A percentile compares a stretch with the other conserved stretches of the same genome.
Conservation (phyloP, 2,888 invertebrate genomes). For the Chesias legatella region DNA sequence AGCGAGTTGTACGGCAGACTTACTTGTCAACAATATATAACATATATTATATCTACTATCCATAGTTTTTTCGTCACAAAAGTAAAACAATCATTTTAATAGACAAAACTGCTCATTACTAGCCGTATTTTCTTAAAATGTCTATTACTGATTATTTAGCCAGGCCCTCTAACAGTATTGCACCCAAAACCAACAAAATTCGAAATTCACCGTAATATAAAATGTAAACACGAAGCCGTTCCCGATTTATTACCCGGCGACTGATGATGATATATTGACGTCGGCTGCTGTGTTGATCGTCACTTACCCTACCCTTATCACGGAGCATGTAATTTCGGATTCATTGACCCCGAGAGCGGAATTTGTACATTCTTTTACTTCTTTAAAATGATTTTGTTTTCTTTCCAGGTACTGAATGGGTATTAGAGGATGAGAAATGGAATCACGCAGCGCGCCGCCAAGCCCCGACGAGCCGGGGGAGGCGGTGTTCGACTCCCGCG, state of each 20-base stretch:
- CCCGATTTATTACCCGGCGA: constrained; percentile 70
- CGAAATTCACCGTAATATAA: constrained; percentile 46
- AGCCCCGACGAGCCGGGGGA: constrained; percentile 79
- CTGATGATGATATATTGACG: constrained; percentile 79
- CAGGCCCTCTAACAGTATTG: constrained; percentile 25
- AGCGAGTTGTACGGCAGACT: too few species aligned
- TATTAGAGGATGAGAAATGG: constrained; percentile 78
- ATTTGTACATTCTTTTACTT: constrained; percentile 45
- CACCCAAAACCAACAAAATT: constrained; percentile 31
- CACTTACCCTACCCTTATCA: constrained; percentile 78
- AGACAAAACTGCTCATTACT: too few species aligned
- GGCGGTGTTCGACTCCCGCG: constrained; percentile 87
- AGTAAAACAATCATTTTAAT: too few species aligned
- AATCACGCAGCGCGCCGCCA: constrained; percentile 80
- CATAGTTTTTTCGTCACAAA: too few species aligned
- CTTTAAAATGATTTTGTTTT: constrained; percentile 41
- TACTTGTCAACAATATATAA: too few species aligned
- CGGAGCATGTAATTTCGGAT: constrained; percentile 71
- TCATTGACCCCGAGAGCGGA: constrained; percentile 68
- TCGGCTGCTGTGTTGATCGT: constrained; percentile 74
- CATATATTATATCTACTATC: too few species aligned
- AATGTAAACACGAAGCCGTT: constrained; percentile 62
- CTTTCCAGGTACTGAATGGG: constrained; percentile 62
- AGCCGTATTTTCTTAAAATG: too few species aligned
- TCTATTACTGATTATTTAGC: too few species aligned